Evolutionary conservation across 1,140 invertebrate species (phyloP).

Genomic region (Apis cerana): DNA sequence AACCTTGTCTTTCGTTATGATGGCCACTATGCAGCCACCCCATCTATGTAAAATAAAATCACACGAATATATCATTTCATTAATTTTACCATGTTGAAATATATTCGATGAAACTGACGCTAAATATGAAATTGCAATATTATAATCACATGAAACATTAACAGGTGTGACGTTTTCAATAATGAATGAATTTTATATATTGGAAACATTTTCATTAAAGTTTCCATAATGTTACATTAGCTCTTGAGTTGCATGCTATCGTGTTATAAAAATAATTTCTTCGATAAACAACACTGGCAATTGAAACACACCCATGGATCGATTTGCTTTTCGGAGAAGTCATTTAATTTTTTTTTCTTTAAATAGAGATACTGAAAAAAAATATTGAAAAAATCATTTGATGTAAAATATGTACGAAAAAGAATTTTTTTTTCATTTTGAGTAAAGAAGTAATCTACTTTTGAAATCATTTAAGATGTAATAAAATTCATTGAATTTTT

Average conservation of each 20-base stretch:
- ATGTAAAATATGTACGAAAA: not conserved
- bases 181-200: not conserved
- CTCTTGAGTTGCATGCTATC: not conserved
- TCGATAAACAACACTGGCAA: not conserved
- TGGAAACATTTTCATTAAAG: not conserved
- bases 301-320: conserved; percentile 29
- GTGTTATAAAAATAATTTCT: conserved; percentile 10
- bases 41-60: conserved; percentile 84
- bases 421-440: not conserved
- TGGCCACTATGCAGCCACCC: conserved; percentile 97
- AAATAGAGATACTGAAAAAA: not conserved
- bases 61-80: not conserved
- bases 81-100: not conserved
- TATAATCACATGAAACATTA: not conserved
- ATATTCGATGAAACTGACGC: too few relatives aligned
- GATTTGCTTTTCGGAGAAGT: conserved; percentile 12
- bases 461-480: not conserved
- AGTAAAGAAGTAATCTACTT: not conserved
- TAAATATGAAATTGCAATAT: too few relatives aligned
- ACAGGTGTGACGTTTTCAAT: not conserved
- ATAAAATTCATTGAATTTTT: conserved; percentile 17
- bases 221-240: not conserved
- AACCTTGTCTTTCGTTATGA: conserved; percentile 86
- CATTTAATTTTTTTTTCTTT: not conserved
- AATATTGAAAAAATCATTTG: not conserved